Evolutionary conservation across 2,888 invertebrate genomes (phyloP).

Genomic region (Gibbula magus): DNA sequence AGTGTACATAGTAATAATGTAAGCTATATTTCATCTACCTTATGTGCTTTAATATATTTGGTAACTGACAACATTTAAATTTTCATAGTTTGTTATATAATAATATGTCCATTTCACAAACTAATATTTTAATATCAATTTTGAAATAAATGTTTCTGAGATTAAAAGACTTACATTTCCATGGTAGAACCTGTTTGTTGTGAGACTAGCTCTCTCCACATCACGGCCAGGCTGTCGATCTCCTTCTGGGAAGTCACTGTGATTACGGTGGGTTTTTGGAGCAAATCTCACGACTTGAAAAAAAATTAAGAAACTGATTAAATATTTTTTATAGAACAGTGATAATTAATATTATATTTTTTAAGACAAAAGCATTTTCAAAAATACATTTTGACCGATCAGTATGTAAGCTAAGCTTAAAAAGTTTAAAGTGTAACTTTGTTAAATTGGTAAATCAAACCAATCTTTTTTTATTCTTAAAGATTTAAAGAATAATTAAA

Average conservation of each 20-base stretch:
- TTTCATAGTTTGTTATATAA: neutral
- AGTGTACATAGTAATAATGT: no score
- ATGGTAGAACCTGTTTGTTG: conserved; percentile 64
- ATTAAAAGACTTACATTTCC: conserved; percentile 56
- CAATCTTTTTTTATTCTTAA: no score
- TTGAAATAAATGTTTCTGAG: neutral
- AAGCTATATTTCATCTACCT: no score
- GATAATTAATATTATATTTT: neutral
- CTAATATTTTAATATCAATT: no score
- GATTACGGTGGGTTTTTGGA: conserved; percentile 65
- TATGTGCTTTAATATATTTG: neutral
- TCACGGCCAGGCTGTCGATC: conserved; percentile 59
- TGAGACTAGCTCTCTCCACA: conserved; percentile 56
- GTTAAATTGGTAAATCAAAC: no score
- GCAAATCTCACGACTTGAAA: conserved; percentile 49
- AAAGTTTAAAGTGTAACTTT: neutral
- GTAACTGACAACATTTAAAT: neutral
- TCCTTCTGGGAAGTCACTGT: conserved; percentile 69
- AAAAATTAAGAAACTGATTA: neutral
- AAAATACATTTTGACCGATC: neutral
- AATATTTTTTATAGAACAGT: neutral
- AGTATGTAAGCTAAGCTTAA: neutral
- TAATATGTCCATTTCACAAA: no score
- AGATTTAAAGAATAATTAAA: no score
- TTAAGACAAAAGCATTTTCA: neutral